Conservation (phyloP, 1,140 invertebrate genomes). For the Rhyacophila brunnea region DNA sequence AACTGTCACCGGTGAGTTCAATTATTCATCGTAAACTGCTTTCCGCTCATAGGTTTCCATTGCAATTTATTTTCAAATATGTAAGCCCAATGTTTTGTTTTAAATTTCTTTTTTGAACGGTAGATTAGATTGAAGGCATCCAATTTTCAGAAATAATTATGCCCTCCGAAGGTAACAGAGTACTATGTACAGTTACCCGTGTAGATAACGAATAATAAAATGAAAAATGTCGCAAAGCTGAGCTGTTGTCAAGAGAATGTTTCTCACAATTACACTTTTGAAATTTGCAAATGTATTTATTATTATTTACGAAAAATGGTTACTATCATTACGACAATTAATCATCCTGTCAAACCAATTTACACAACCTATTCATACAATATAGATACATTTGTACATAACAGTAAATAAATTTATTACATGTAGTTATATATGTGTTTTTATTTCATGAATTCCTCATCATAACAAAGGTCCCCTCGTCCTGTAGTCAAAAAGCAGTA, state of each 20-base stretch:
- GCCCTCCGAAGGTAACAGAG: no score
- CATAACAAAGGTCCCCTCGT: no score
- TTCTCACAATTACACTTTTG: not conserved
- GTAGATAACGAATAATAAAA: no score
- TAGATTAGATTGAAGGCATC: no score
- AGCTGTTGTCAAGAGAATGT: not conserved
- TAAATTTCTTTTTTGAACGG: not conserved
- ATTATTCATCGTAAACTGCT: not conserved
- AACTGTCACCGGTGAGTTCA: not conserved
- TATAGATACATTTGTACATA: slow-evolving; percentile 9
- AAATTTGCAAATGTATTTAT: not conserved
- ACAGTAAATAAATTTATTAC: slow-evolving; percentile 4
- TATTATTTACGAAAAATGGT: slow-evolving; percentile 2
- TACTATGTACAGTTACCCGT: no score
- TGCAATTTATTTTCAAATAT: no score
- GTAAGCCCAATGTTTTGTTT: not conserved
- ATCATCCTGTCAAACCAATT: not conserved
- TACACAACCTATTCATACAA: slow-evolving; percentile 1
- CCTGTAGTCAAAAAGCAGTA: no score
- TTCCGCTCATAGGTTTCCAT: no score
- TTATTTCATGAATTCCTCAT: not conserved
- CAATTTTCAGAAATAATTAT: no score
- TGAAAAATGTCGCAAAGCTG: no score
- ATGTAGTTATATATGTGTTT: not conserved
- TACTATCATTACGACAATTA: not conserved